Conservation (phyloP, 23 tunicate genomes). For the Trididemnum nubilum region DNA sequence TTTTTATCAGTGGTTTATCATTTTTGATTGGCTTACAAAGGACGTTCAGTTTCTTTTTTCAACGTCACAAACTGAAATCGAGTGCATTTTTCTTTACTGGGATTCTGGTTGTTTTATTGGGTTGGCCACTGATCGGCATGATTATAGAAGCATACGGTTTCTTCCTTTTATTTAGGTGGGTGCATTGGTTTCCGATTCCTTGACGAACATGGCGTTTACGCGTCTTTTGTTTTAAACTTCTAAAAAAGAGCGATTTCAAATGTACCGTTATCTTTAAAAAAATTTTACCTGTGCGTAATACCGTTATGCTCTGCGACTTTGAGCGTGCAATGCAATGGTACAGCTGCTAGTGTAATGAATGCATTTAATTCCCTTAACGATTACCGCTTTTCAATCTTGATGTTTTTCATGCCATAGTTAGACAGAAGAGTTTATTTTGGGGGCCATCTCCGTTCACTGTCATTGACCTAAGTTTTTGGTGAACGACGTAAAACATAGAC, state of each 20-base stretch:
- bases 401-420: too few relatives aligned
- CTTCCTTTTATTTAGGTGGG: conserved; percentile 88
- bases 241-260: neutral
- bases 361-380: too few relatives aligned
- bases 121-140: conserved; percentile 99
- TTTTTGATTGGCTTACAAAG: conserved; percentile 93
- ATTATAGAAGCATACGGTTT: conserved; percentile 93
- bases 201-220: too few relatives aligned
- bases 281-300: too few relatives aligned
- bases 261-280: neutral
- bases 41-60: conserved; percentile 92
- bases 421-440: too few relatives aligned
- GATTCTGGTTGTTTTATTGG: conserved; percentile 82
- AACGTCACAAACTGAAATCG: conserved; percentile 84
- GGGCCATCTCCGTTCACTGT: too few relatives aligned
- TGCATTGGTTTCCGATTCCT: neutral
- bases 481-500: too few relatives aligned
- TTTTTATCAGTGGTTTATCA: conserved; percentile 88
- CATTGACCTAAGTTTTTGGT: too few relatives aligned
- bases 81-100: conserved; percentile 95
- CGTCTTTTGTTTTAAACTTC: neutral
- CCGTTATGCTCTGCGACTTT: too few relatives aligned
- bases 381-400: too few relatives aligned
- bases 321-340: too few relatives aligned
- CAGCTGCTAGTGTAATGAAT: too few relatives aligned